phyloP scores from a whole-genome alignment of 30 jellyfish, hydroid and myxozoan genomes.

The Turritopsis dohrnii region DNA sequence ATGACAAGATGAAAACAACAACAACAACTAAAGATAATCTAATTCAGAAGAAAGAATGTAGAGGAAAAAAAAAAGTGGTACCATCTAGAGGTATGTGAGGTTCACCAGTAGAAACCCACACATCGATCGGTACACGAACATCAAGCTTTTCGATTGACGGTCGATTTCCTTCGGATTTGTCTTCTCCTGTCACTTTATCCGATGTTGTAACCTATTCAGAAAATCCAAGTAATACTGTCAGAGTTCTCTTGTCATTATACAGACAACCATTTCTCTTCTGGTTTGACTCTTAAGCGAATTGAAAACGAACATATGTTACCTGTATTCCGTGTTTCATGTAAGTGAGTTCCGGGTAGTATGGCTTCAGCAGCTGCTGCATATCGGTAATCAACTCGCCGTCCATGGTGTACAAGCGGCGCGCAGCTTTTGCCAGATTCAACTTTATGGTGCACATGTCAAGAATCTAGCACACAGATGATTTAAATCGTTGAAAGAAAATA shows the following conservation, averaged over 20 bases:
- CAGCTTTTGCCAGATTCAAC: slow-evolving; percentile 70
- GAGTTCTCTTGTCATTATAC: too few species aligned
- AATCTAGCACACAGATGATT: slow-evolving; percentile 28
- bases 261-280: too few species aligned
- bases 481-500: not conserved
- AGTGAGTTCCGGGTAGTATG: slow-evolving; percentile 71
- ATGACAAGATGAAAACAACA: not conserved
- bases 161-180: not conserved
- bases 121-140: slow-evolving; percentile 79
- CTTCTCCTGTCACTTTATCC: not conserved
- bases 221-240: not conserved
- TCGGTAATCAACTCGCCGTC: slow-evolving; percentile 71
- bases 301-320: not conserved
- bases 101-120: slow-evolving; percentile 90
- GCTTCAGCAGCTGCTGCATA: slow-evolving; percentile 63
- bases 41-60: not conserved
- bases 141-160: slow-evolving; percentile 47
- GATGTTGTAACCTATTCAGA: not conserved
- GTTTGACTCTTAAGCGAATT: too few species aligned
- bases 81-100: slow-evolving; percentile 56
- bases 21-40: not conserved
- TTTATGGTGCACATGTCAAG: slow-evolving; percentile 63
- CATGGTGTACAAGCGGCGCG: slow-evolving; percentile 57
- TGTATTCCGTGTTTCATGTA: slow-evolving; percentile 17
- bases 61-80: not conserved